These are phyloP conservation scores for Drosophila percnosoma DNA, from an alignment of 2,888 invertebrate genomes.

Conservation along the genomic window DNA sequence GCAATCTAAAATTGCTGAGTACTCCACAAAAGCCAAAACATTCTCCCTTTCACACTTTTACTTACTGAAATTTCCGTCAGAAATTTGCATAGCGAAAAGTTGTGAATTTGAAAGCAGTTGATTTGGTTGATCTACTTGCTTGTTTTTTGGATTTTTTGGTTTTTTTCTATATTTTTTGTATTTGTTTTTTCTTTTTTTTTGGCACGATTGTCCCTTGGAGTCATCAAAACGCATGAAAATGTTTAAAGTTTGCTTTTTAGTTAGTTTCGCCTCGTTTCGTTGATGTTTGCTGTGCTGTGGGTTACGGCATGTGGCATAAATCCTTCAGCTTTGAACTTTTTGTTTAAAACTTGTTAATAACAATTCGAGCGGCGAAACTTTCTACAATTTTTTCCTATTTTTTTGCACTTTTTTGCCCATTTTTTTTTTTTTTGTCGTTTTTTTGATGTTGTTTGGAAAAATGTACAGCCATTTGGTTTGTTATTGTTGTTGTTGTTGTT, in stretches of 20 bases:
- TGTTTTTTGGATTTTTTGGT: neutral
- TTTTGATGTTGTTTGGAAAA: conserved; percentile 30
- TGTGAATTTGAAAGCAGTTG: conserved; percentile 32
- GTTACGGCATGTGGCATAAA: conserved; percentile 53
- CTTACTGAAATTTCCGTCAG: conserved; percentile 5
- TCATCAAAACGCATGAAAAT: conserved; percentile 63
- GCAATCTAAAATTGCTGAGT: neutral
- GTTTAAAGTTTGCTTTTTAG: conserved; percentile 62
- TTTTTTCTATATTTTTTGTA: neutral
- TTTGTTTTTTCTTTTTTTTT: conserved; percentile 6
- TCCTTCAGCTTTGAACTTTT: conserved; percentile 71
- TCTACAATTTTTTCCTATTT: conserved; percentile 23
- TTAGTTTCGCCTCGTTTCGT: conserved; percentile 53
- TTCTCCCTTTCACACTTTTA: neutral
- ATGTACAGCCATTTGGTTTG: conserved; percentile 33
- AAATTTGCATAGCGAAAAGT: conserved; percentile 50
- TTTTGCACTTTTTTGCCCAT: neutral
- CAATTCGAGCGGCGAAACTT: conserved; percentile 62
- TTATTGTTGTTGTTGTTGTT: conserved; percentile 19
- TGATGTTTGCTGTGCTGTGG: conserved; percentile 15
- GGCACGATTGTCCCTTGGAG: conserved; percentile 17
- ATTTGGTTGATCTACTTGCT: conserved; percentile 39
- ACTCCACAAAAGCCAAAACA: neutral
- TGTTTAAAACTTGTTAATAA: conserved; percentile 69
- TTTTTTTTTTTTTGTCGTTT: conserved; percentile 18